Conservation (phyloP, 1,140 invertebrate species). For the Conus ventricosus region DNA sequence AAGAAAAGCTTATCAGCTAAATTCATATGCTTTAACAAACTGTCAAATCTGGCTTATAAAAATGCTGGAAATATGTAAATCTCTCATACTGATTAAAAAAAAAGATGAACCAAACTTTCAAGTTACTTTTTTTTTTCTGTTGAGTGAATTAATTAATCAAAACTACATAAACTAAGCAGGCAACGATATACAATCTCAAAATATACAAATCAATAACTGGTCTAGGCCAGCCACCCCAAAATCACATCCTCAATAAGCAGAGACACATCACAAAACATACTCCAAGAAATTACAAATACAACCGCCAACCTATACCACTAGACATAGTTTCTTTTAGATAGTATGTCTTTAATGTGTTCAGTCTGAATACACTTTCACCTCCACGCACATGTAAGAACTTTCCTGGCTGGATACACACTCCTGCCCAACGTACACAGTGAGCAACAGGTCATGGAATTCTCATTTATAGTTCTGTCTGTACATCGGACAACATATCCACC, state of each 20-base stretch:
- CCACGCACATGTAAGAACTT: neutral
- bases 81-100: neutral
- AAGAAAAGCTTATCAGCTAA: neutral
- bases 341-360: neutral
- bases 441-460: constrained; percentile 20
- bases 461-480: constrained; percentile 2
- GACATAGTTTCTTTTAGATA: neutral
- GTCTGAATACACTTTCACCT: neutral
- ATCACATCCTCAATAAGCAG: neutral
- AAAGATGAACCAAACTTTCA: neutral
- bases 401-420: neutral
- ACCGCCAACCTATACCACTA: neutral
- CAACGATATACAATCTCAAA: neutral
- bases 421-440: neutral
- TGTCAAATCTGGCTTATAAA: neutral
- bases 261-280: neutral
- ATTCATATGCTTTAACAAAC: neutral
- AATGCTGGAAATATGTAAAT: neutral
- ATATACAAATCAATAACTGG: neutral
- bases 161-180: neutral
- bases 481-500: neutral
- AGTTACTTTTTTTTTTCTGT: neutral
- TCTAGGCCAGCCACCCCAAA: neutral
- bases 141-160: no score
- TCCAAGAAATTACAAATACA: neutral